Conservation (phyloP, 2,113 vertebrate species). For the Hoplias malabaricus region DNA sequence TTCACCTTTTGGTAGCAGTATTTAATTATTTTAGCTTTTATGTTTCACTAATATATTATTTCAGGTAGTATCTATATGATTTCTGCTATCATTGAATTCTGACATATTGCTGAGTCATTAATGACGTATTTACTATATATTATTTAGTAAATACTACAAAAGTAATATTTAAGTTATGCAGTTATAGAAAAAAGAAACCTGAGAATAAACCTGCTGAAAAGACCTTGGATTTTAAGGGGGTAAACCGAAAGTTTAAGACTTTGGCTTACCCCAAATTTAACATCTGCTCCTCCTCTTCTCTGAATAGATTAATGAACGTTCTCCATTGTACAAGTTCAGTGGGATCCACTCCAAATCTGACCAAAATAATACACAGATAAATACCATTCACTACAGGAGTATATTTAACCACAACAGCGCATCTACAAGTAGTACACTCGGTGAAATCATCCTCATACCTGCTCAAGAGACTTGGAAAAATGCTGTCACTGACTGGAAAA, state of each 20-base stretch:
- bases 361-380: conserved; percentile 1
- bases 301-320: conserved; percentile 61
- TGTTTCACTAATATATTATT: not conserved
- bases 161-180: too few species aligned
- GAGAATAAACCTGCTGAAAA: not conserved
- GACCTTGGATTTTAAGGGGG: not conserved
- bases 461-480: conserved; percentile 75
- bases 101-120: too few species aligned
- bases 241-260: not conserved
- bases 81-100: too few species aligned
- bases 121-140: too few species aligned
- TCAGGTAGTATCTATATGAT: too few species aligned
- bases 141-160: too few species aligned
- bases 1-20: too few species aligned
- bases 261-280: conserved; percentile 47
- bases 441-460: conserved; percentile 59
- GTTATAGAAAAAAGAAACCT: too few species aligned
- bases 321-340: conserved; percentile 62
- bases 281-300: conserved; percentile 15
- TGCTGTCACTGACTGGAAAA: conserved; percentile 66
- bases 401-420: not conserved
- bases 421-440: not conserved
- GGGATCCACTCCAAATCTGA: conserved; percentile 62
- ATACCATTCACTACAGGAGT: not conserved
- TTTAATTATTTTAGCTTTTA: not conserved